Percentiles rank a stretch among this genome's conserved stretches.
Evolutionary conservation across 2,888 invertebrate genomes (phyloP).

Genomic region (Mythimna pallens): DNA sequence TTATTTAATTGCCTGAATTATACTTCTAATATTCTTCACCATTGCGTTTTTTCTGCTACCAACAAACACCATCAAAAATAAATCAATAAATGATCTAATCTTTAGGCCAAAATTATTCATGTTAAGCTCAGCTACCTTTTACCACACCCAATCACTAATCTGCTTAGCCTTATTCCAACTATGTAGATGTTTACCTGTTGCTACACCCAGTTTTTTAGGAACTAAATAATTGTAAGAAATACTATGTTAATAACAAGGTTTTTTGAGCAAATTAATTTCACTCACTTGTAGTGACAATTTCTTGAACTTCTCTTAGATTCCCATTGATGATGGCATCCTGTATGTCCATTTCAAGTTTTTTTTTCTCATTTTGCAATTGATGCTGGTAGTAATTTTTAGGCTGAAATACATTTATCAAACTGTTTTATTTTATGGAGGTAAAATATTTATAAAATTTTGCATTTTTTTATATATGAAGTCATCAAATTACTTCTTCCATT

Average conservation of each 20-base stretch:
- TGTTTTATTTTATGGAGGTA: neutral
- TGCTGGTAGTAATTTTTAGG: constrained; percentile 66
- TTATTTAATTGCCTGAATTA: no score
- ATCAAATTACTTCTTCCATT: no score
- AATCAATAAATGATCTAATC: no score
- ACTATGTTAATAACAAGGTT: neutral
- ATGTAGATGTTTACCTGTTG: neutral
- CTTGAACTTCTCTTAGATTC: constrained; percentile 76
- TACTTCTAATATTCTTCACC: no score
- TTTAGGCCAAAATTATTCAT: no score
- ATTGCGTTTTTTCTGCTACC: no score
- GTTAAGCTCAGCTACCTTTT: no score
- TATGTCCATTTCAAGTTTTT: constrained; percentile 79
- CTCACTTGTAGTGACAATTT: constrained; percentile 76
- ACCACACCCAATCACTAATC: neutral
- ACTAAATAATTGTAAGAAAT: neutral
- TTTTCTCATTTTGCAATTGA: constrained; percentile 72
- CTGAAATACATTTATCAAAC: constrained; percentile 64
- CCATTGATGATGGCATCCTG: constrained; percentile 85
- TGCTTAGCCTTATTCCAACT: neutral
- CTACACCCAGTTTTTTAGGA: neutral
- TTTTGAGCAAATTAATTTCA: neutral
- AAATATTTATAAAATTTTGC: neutral
- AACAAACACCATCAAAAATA: no score
- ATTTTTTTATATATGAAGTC: no score